Conservation (phyloP, 2,113 vertebrate genomes). For the Psilopsiagon aurifrons region DNA sequence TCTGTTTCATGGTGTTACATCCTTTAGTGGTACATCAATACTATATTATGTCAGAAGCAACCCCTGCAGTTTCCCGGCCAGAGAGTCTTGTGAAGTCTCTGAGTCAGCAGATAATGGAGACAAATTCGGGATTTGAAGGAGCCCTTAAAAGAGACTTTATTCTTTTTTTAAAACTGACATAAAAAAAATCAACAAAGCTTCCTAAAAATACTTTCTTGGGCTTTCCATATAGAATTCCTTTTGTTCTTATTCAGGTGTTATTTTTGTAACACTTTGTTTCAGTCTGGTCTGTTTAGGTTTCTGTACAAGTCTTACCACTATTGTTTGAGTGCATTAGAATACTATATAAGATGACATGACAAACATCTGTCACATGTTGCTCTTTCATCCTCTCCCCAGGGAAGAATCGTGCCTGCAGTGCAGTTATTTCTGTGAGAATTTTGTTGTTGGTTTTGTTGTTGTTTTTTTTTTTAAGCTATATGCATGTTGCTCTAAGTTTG, state of each 20-base stretch:
- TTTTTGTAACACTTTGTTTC: neutral
- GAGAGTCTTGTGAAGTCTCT: constrained; percentile 47
- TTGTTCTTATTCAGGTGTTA: constrained; percentile 7
- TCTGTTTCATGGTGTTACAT: constrained; percentile 38
- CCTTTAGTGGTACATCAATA: constrained; percentile 40
- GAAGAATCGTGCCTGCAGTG: neutral
- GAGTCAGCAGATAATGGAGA: constrained; percentile 59
- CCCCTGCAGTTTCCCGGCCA: constrained; percentile 46
- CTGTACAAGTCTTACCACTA: neutral
- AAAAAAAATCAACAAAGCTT: neutral
- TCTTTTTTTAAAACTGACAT: neutral
- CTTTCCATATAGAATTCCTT: constrained; percentile 27
- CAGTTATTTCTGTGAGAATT: constrained; percentile 21
- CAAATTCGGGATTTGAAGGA: constrained; percentile 17
- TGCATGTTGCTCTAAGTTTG: neutral
- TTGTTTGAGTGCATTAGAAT: constrained; percentile 32
- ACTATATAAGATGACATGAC: constrained; percentile 9
- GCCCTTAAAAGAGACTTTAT: constrained; percentile 6
- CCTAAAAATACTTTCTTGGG: neutral
- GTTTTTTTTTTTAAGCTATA: neutral
- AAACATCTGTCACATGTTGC: constrained; percentile 58
- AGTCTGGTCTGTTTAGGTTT: neutral
- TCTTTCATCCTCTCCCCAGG: constrained; percentile 46
- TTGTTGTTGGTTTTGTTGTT: neutral
- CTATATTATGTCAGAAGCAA: constrained; percentile 30